Base-by-base conservation (phyloP, 1,140 invertebrate genomes). In the Hycleus cichorii region DNA sequence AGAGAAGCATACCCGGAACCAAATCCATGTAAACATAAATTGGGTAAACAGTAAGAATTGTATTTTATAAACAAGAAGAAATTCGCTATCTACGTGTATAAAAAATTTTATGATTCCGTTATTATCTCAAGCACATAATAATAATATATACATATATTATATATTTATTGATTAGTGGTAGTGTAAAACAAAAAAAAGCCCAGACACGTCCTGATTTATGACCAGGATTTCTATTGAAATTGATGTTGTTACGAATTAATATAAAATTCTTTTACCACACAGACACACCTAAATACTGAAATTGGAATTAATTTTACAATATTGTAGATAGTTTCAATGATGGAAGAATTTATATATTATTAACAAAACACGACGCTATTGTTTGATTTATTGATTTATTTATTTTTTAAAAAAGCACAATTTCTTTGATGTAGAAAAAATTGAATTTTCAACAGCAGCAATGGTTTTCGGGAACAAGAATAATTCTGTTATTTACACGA, bases 1-100 rank as follows among this genome's bases (percentile, higher is more conserved):
- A 78, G 86, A 50, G 83, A 90, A 63, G 80, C 83, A 18, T 87
- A 86, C 67, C 90, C 90, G 11, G 89, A 91, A 60, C 76, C 81
- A 49, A 82, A 79, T 63, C 67, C 49, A 7, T 69, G 68, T 57
- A 72, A 72, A 58, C 69, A 71, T 50, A 71, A 71, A 47, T 45
- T 70, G n/a, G 67, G 68, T 3, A 71, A 70, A 54, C 32, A 32
- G 32, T 32, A 7, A 32, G 7, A 32, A 4, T 32, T 4, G 4
- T 32, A 32, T 32, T 5, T 32, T 32, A 18, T 18, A 32, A 32
- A 32, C 32, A 32, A 32, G 32, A 32, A 32, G 32, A 32, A 32
- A 32, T 32, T 18, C 18, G 18, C 18, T 18, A 18, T 18, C 18
- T 32, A 32, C 32, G 32, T 32, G 7, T 32, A 32, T 4, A 32